phyloP scores from a whole-genome alignment of 1,140 invertebrate genomes.

The Saxidomus purpurata region DNA sequence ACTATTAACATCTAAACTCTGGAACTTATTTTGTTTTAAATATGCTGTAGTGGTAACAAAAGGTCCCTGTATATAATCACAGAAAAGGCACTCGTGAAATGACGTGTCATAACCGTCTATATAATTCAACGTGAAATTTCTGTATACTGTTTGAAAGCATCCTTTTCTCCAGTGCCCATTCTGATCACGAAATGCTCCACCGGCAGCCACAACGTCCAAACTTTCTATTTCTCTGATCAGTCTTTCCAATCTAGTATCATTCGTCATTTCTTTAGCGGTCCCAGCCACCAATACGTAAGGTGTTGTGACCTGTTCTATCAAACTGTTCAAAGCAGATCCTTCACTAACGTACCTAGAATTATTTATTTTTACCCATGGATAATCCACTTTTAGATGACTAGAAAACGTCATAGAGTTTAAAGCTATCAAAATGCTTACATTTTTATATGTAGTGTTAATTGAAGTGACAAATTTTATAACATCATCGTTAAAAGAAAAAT shows the following conservation, averaged over 20 bases:
- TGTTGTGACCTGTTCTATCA: conserved; percentile 72
- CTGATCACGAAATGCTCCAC: conserved; percentile 76
- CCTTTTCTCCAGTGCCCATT: conserved; percentile 82
- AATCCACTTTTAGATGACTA: neutral
- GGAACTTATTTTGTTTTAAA: conserved; percentile 63
- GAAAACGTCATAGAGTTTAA: neutral
- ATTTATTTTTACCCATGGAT: neutral
- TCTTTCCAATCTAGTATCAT: conserved; percentile 77
- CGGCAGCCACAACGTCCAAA: conserved; percentile 70
- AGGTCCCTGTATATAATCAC: conserved; percentile 81
- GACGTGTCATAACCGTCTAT: conserved; percentile 81
- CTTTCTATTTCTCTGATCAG: conserved; percentile 77
- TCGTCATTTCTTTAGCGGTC: conserved; percentile 71
- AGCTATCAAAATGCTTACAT: neutral
- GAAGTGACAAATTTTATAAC: neutral
- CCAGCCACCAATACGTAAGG: conserved; percentile 80
- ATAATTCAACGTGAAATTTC: conserved; percentile 77
- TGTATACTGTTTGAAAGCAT: conserved; percentile 78
- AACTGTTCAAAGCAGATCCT: conserved; percentile 72
- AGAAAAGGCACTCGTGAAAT: conserved; percentile 81
- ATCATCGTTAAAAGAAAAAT: neutral
- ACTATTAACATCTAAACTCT: conserved; percentile 44
- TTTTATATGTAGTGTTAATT: neutral
- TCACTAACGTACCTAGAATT: neutral
- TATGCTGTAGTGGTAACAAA: conserved; percentile 76